Base-by-base conservation (phyloP, 2,797 vertebrate species). In the Chromobotia macracanthus region DNA sequence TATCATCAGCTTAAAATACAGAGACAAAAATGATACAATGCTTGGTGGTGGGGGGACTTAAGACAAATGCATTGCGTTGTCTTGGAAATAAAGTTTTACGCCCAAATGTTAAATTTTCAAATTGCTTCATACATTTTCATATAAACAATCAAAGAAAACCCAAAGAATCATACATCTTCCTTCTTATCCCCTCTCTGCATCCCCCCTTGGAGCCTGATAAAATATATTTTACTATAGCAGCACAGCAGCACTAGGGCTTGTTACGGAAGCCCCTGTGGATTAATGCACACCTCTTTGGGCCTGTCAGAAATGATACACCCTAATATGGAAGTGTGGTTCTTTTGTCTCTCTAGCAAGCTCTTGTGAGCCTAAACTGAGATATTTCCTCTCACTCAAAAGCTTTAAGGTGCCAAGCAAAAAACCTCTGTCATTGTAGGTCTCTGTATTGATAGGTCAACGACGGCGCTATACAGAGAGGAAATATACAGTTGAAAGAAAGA, bases 381-480 rank as follows among this genome's bases (percentile, higher is more conserved):
- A 53, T 35, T 75, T 25, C 56, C 23, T 80, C 46, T 61, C 70
- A 46, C 73, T 19, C 15, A 41, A 63, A 25, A 41, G 56, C 73
- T 55, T 67, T 25, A 83, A 58, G 79, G 67, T 66, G 55, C 58
- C 60, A 65, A 76, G 71, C 55, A 64, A 63, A 79, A 73, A 85
- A 79, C 77, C 55, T 64, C 77, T 74, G 48, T 69, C 82, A 69
- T 69, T 82, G 81, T 23, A 31, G 25, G n/a, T n/a, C n/a, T n/a
- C n/a, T n/a, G n/a, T n/a, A n/a, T n/a, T n/a, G 64, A 75, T 79
- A 83, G 81, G 81, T 83, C 79, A 85, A 68, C 79, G 79, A 76
- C 19, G 28, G 67, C 53, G 0, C 63, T 56, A 60, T 63, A 61
- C 65, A 75, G 44, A 75, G 25, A 74, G 72, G 69, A 75, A 84